Evolutionary conservation across 1,140 invertebrate species (phyloP), one percentile per base, ranked within the genome.

Genomic region (Micrasema minimum): DNA sequence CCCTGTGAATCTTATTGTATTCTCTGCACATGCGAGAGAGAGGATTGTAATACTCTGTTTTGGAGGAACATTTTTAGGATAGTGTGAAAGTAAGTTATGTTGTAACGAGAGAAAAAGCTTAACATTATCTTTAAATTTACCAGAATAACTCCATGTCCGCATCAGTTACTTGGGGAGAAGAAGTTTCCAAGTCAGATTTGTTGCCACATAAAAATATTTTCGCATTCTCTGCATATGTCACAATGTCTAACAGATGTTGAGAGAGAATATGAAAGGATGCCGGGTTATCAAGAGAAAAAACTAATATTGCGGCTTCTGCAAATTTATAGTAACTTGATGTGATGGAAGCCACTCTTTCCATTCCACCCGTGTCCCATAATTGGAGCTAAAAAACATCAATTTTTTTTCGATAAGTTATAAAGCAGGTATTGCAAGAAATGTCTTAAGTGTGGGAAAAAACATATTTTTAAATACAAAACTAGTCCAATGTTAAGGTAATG

Each of bases 271-370:
- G 93, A 84, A 97, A 96, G 12, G 95, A 95, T 38, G 94, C 91
- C 2, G 93, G 89, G 86, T 96, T 96, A 77, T 96, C 94, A 67
- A 96, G 82, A 35, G 94, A 92, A 84, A 96, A 97, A 0, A 96
- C 94, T 48, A 96, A 82, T 75, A 97, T 92, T 53, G 94, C 95
- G 67, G 93, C 95, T 80, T 96, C 94, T 10, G 94, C 93, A 85
- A 95, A 96, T 85, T 96, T 96, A 78, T 96, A 96, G 79, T 97
- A 97, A 75, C 93, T 95, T 12, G 93, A 95, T 2, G 94, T 96
- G 9, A 97, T 92, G n/a, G 93, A 94, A 23, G 94, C 94, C 38
- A 96, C 93, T 80, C 95, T 87, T 83, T 97, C 95, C 93, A 96
- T 95, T 69, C 94, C 95, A 76, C 94, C 94, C 46, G 95, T 97